Base-by-base conservation (phyloP, 2,113 vertebrate genomes). In the Lipophrys pholis region DNA sequence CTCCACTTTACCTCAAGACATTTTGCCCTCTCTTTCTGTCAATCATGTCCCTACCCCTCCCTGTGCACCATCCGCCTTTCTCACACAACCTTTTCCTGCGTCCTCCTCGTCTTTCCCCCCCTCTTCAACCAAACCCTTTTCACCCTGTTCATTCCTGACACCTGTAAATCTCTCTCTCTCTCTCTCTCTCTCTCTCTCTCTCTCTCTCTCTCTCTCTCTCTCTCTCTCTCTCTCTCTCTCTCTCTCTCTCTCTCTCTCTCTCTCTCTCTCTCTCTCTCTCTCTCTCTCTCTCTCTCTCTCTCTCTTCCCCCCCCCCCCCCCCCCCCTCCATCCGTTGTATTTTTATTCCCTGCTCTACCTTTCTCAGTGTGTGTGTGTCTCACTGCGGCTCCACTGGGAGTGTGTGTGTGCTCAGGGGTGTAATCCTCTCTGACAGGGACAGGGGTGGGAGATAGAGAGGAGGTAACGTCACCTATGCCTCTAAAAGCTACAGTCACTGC, bases 401-500 rank as follows among this genome's bases (percentile, higher is more conserved):
- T 67, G 76, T 75, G 76, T 76, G 78, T 87, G 83, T 72, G 77
- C 73, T 93, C 93, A 91, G 87, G 89, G 83, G 88, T 94, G 90
- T 93, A 93, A 94, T 93, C 89, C 84, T 85, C 80, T 85, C 76
- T 91, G 90, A 94, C 90, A 93, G 89, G 78, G 82, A 91, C 87
- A 92, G 82, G 69, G 75, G 79, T 62, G 69, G 84, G 60, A 76
- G 65, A 80, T 80, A 69, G 68, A 82, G 71, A 69, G 35, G 10
- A 59, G 66, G 59, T 55, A 83, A 82, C 55, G 48, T 82, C 83
- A 81, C 73, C 80, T 36, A 62, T 10, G 66, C 66, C 74, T 76
- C 79, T 71, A 69, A 81, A 86, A 87, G 79, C 75, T 53, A 52
- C 57, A 74, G 73, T 70, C 69, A 51, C 71, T 45, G 45, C 21